Percentiles rank a stretch among this genome's conserved stretches.
Evolutionary conservation across 2,797 vertebrate genomes (phyloP).

Genomic region (Huso huso): DNA sequence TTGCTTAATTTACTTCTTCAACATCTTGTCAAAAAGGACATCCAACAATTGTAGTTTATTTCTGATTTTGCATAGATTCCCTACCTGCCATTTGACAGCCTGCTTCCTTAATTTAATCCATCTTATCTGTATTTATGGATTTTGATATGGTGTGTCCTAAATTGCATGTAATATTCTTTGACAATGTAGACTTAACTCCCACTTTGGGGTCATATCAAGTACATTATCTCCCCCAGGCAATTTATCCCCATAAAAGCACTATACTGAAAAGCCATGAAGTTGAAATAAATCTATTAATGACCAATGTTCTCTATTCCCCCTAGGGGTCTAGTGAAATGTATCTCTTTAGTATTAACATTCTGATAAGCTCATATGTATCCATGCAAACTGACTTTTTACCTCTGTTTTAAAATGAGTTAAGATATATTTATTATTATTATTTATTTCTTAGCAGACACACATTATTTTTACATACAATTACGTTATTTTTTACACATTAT

Average conservation of each 20-base stretch:
- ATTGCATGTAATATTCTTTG: slow-evolving; percentile 6
- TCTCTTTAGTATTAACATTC: not conserved
- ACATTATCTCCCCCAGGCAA: slow-evolving; percentile 15
- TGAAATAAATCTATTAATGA: slow-evolving; percentile 21
- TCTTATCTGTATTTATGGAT: slow-evolving; percentile 5
- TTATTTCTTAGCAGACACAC: no score
- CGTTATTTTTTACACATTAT: no score
- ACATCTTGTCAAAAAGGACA: no score
- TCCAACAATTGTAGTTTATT: no score
- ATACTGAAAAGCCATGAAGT: slow-evolving; percentile 21
- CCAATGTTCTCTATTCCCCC: slow-evolving; percentile 12
- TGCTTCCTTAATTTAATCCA: slow-evolving; percentile 6
- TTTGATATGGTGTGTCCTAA: slow-evolving; percentile 1
- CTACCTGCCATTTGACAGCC: not conserved
- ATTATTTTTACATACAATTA: no score
- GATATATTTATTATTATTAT: no score
- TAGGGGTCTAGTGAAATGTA: not conserved
- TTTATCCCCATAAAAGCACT: slow-evolving; percentile 21
- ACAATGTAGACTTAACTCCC: slow-evolving; percentile 13
- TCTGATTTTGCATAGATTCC: not conserved
- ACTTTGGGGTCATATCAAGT: slow-evolving; percentile 21
- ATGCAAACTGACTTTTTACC: not conserved
- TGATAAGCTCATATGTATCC: not conserved
- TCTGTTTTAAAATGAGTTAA: no score
- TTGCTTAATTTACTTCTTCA: no score